Evolutionary conservation across 2,113 vertebrate species (phyloP).

Genomic region (Ahaetulla prasina): DNA sequence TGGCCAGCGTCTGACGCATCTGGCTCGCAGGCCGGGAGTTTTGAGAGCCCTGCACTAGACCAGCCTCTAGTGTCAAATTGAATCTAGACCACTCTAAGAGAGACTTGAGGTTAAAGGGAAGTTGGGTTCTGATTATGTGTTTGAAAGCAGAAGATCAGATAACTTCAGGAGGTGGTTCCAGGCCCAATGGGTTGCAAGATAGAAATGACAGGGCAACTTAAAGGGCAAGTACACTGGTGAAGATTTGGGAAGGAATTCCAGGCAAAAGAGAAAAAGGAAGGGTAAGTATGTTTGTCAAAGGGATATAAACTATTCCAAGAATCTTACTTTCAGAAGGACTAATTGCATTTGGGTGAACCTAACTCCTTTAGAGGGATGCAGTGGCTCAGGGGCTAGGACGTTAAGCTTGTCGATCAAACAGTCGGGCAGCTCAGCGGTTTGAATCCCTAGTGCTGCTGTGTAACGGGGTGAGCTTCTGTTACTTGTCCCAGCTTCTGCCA

Average conservation of each 20-base stretch:
- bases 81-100: neutral
- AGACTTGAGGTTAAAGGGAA: neutral
- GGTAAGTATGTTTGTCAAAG: neutral
- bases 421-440: too few relatives aligned
- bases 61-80: neutral
- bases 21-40: too few relatives aligned
- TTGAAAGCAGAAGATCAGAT: neutral
- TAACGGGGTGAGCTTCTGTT: too few relatives aligned
- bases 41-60: too few relatives aligned
- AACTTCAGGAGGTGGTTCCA: neutral
- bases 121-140: neutral
- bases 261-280: neutral
- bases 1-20: too few relatives aligned
- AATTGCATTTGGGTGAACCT: neutral
- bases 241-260: neutral
- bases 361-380: too few relatives aligned
- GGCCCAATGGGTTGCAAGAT: neutral
- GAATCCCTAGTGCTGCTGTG: too few relatives aligned
- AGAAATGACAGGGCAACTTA: neutral
- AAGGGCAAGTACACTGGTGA: neutral
- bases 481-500: too few relatives aligned
- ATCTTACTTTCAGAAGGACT: neutral
- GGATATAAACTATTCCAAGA: neutral
- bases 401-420: too few relatives aligned
- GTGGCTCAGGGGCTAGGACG: too few relatives aligned